Conservation (phyloP, 2,888 invertebrate genomes). For the Xylota sylvarum region DNA sequence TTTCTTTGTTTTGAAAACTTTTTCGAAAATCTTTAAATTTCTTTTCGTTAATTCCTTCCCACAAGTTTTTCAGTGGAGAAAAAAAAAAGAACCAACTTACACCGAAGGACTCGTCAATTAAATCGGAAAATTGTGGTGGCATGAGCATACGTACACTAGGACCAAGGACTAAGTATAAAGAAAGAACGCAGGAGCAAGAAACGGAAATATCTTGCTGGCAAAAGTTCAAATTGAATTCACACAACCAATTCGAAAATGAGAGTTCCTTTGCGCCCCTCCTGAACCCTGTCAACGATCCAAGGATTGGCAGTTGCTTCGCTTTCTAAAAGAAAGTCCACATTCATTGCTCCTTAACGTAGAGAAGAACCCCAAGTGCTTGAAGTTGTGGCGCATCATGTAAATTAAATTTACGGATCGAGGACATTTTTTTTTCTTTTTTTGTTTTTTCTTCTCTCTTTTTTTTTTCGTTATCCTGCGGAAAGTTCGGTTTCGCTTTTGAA, state of each 20-base stretch:
- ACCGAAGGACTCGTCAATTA: slow-evolving; percentile 69
- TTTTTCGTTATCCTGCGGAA: slow-evolving; percentile 56
- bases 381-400: slow-evolving; percentile 74
- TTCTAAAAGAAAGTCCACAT: slow-evolving; percentile 44
- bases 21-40: slow-evolving; percentile 36
- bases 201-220: slow-evolving; percentile 72
- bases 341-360: slow-evolving; percentile 48
- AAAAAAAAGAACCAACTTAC: slow-evolving; percentile 54
- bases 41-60: slow-evolving; percentile 18
- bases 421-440: slow-evolving; percentile 61
- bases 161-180: slow-evolving; percentile 23
- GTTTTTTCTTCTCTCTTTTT: slow-evolving; percentile 12
- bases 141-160: slow-evolving; percentile 39
- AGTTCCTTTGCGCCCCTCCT: slow-evolving; percentile 35
- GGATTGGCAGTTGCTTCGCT: slow-evolving; percentile 7
- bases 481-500: slow-evolving; percentile 64
- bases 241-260: slow-evolving; percentile 69
- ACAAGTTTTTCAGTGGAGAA: slow-evolving; percentile 31
- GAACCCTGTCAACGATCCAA: slow-evolving; percentile 2
- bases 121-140: slow-evolving; percentile 56
- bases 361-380: slow-evolving; percentile 52
- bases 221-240: slow-evolving; percentile 75
- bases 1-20: slow-evolving; percentile 26
- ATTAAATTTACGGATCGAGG: slow-evolving; percentile 73
- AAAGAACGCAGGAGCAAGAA: slow-evolving; percentile 47